Evolutionary conservation across 1,140 invertebrate genomes (phyloP).

Genomic region (Trachelipus rathkii): DNA sequence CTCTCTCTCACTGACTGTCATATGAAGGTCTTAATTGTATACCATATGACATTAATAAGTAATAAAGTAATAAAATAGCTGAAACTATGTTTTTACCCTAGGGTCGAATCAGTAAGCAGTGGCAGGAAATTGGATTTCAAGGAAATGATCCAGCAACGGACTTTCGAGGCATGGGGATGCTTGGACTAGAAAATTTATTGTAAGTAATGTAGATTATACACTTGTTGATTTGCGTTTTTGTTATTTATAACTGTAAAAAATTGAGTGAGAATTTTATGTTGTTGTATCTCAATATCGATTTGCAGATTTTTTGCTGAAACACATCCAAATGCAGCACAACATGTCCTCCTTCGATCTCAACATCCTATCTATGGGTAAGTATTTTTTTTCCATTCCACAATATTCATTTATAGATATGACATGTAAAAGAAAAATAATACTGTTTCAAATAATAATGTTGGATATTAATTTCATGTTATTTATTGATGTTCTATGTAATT

Average conservation of each 20-base stretch:
- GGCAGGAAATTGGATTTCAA: conserved; percentile 93
- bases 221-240: too few species aligned
- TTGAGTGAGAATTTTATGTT: not conserved
- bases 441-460: too few species aligned
- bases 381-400: not conserved
- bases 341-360: conserved; percentile 79
- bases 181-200: conserved; percentile 86
- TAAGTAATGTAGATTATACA: conserved; percentile 52
- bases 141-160: conserved; percentile 96
- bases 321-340: conserved; percentile 70
- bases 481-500: too few species aligned
- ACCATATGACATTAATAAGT: too few species aligned
- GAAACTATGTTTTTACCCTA: not conserved
- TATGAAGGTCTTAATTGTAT: not conserved
- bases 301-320: conserved; percentile 69
- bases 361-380: conserved; percentile 78
- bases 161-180: conserved; percentile 94
- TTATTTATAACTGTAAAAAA: too few species aligned
- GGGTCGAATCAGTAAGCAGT: conserved; percentile 75
- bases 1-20: not conserved
- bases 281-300: conserved; percentile 19
- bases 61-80: too few species aligned
- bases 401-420: conserved; percentile 1
- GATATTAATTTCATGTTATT: too few species aligned
- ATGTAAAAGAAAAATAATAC: not conserved